Conservation (phyloP, 2,797 vertebrate species). For the Geotria australis region DNA sequence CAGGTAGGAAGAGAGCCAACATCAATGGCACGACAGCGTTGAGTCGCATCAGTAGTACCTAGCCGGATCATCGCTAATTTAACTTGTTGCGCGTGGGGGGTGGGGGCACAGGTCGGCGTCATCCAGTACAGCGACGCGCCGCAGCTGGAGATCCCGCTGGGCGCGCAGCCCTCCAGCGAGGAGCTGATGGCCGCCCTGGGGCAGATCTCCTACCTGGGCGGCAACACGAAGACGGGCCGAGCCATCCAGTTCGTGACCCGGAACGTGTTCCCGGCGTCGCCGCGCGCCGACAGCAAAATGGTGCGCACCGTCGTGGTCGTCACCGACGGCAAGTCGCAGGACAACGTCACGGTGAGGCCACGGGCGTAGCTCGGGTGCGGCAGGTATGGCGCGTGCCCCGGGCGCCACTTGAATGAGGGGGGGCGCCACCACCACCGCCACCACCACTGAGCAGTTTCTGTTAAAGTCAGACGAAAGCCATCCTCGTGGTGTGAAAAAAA, state of each 20-base stretch:
- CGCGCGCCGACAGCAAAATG: conserved; percentile 27
- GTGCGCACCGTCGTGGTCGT: conserved; percentile 80
- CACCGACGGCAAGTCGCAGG: conserved; percentile 88
- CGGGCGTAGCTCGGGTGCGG: too few relatives aligned
- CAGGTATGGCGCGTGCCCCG: too few relatives aligned
- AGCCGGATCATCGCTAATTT: too few relatives aligned
- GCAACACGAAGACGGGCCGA: conserved; percentile 5
- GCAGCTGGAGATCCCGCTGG: conserved; percentile 58
- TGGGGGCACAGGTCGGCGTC: conserved; percentile 52
- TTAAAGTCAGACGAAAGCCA: too few relatives aligned
- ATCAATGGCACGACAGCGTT: too few relatives aligned
- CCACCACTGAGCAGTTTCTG: too few relatives aligned
- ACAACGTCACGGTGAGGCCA: conserved; percentile 21
- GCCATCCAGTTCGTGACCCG: conserved; percentile 70
- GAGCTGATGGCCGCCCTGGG: conserved; percentile 19
- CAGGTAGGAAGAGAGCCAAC: too few relatives aligned
- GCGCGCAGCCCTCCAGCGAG: conserved; percentile 25
- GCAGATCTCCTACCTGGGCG: background rate
- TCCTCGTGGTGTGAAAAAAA: too few relatives aligned
- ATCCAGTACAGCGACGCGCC: conserved; percentile 86
- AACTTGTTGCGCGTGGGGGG: too few relatives aligned
- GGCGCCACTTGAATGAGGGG: too few relatives aligned
- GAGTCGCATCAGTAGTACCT: too few relatives aligned
- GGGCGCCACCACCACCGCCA: too few relatives aligned
- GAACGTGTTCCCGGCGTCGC: conserved; percentile 55